Percentiles rank a stretch among this genome's conserved stretches.
Conservation (phyloP, 2,113 vertebrate genomes). For the Trochalopteron elliotii region DNA sequence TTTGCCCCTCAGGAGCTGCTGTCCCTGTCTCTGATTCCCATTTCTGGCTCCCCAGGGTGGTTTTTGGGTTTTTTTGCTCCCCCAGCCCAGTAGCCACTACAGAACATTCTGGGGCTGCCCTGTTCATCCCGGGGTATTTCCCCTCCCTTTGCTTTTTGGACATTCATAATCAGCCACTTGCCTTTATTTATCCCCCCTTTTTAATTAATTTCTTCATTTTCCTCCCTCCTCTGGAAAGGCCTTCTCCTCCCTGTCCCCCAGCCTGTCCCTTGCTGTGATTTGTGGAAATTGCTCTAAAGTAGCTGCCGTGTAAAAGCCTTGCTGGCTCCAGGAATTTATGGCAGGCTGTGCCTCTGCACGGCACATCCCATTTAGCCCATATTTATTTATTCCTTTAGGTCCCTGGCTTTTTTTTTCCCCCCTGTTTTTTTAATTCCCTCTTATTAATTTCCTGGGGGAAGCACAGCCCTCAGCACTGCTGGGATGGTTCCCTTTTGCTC, state of each 20-base stretch:
- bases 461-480: not conserved
- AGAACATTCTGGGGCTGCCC: accelerated
- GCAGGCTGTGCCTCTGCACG: not conserved
- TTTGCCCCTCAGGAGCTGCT: not conserved
- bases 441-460: not conserved
- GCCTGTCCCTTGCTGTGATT: conserved; percentile 67
- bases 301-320: conserved; percentile 54
- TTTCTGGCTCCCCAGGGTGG: not conserved
- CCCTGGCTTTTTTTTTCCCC: not conserved
- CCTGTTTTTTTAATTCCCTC: not conserved
- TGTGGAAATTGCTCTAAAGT: conserved; percentile 78
- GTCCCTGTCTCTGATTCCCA: not conserved
- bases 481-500: not conserved
- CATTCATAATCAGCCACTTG: not conserved
- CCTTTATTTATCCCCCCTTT: not conserved
- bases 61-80: not conserved
- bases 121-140: accelerated
- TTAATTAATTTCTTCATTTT: conserved; percentile 13
- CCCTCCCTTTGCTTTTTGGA: not conserved
- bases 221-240: conserved; percentile 21
- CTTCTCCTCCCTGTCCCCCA: conserved; percentile 47
- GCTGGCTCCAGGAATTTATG: conserved; percentile 39
- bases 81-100: not conserved
- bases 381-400: conserved; percentile 44
- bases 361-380: conserved; percentile 20